A percentile compares a stretch with the other conserved stretches of the same genome.
Conservation (phyloP, 2,888 invertebrate species). For the Abscondita cerata region DNA sequence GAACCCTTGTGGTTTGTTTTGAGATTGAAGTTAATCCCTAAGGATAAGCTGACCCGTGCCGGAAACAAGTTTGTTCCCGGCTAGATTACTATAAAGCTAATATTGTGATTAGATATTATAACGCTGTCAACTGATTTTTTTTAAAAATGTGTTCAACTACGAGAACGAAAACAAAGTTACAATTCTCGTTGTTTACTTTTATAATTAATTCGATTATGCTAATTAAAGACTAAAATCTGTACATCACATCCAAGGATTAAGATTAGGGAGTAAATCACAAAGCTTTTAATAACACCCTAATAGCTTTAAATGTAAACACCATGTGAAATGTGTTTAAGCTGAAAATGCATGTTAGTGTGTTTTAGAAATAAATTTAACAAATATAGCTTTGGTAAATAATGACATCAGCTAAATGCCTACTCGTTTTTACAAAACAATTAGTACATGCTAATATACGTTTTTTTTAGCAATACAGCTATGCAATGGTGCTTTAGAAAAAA, state of each 20-base stretch:
- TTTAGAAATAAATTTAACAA: too few relatives aligned
- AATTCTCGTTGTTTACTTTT: background rate
- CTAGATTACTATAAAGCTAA: constrained; percentile 26
- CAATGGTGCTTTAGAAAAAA: too few relatives aligned
- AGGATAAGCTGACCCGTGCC: constrained; percentile 32
- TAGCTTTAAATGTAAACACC: constrained; percentile 21
- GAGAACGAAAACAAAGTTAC: background rate
- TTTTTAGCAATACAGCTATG: too few relatives aligned
- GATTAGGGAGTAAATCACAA: constrained; percentile 38
- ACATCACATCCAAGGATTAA: background rate
- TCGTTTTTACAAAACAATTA: too few relatives aligned
- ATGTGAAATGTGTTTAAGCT: background rate
- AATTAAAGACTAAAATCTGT: background rate
- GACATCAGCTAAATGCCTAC: too few relatives aligned
- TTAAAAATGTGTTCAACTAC: background rate
- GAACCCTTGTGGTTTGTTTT: constrained; percentile 45
- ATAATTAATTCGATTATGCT: background rate
- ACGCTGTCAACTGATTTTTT: background rate
- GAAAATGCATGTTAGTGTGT: too few relatives aligned
- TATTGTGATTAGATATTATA: constrained; percentile 23
- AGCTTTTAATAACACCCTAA: constrained; percentile 38
- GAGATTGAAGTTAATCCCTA: constrained; percentile 41
- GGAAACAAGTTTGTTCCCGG: constrained; percentile 31
- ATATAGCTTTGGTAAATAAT: too few relatives aligned
- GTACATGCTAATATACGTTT: too few relatives aligned